These are phyloP conservation scores for Ellobius talpinus DNA, from an alignment of 2,113 vertebrate genomes.

Conservation along the genomic window DNA sequence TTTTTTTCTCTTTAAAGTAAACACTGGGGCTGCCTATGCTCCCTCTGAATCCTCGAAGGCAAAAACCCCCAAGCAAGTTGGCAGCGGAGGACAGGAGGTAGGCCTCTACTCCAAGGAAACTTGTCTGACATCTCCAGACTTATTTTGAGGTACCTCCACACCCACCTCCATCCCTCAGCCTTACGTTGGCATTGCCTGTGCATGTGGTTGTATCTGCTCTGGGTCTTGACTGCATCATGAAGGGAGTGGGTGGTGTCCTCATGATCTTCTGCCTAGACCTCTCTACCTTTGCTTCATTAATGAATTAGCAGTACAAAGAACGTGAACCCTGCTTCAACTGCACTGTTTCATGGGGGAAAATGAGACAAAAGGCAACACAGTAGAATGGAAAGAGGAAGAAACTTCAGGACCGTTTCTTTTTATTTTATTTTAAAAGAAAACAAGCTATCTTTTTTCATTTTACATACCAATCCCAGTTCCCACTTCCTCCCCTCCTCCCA, in stretches of 20 bases:
- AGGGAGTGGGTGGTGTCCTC: not conserved
- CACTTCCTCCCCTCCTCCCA: no score
- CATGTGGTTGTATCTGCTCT: not conserved
- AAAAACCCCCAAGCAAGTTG: not conserved
- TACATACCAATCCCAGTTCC: no score
- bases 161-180: not conserved
- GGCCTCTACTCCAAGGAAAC: not conserved
- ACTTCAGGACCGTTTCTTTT: not conserved
- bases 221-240: not conserved
- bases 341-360: slow-evolving; percentile 36
- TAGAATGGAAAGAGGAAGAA: not conserved
- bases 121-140: not conserved
- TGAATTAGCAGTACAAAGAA: slow-evolving; percentile 33
- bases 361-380: not conserved
- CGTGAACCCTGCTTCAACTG: not conserved
- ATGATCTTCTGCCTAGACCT: slow-evolving; percentile 4
- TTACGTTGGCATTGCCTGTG: not conserved
- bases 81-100: not conserved
- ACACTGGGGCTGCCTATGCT: slow-evolving; percentile 78
- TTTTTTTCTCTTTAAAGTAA: slow-evolving; percentile 80
- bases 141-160: not conserved
- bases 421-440: no score
- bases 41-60: slow-evolving; percentile 55
- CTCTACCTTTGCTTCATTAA: slow-evolving; percentile 24
- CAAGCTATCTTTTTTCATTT: no score